Conservation (phyloP, 1,140 invertebrate species). For the Megathymus violae region DNA sequence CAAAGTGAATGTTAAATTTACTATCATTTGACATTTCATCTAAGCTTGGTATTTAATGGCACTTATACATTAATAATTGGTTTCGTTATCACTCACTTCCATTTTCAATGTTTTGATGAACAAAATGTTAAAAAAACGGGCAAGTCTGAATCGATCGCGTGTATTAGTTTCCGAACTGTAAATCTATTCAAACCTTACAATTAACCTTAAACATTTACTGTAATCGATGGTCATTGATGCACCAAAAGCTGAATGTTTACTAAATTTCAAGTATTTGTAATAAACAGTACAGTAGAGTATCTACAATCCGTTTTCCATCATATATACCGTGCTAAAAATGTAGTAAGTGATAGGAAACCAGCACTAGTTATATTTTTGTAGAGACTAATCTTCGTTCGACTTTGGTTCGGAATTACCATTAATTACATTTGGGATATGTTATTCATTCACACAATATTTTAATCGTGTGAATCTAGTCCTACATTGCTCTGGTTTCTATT, state of each 20-base stretch:
- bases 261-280: too few relatives aligned
- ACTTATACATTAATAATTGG: constrained; percentile 48
- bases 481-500: constrained; percentile 73
- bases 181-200: too few relatives aligned
- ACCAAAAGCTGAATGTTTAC: too few relatives aligned
- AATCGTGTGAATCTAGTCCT: constrained; percentile 29
- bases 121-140: too few relatives aligned
- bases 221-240: too few relatives aligned
- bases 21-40: constrained; percentile 19
- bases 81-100: constrained; percentile 10
- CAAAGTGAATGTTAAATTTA: constrained; percentile 2
- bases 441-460: constrained; percentile 27
- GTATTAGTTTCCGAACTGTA: too few relatives aligned
- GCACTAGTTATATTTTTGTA: constrained; percentile 37
- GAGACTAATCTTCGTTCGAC: constrained; percentile 67
- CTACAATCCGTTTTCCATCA: too few relatives aligned
- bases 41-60: constrained; percentile 57
- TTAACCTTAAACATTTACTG: too few relatives aligned
- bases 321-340: constrained; percentile 8
- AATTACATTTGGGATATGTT: constrained; percentile 71
- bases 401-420: constrained; percentile 79
- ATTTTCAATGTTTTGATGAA: constrained; percentile 12
- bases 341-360: constrained; percentile 7
- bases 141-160: too few relatives aligned
- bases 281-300: too few relatives aligned